Percentiles rank a stretch among this genome's conserved stretches.
Conservation (phyloP, 2,113 vertebrate species). For the Phalacrocorax carbo region DNA sequence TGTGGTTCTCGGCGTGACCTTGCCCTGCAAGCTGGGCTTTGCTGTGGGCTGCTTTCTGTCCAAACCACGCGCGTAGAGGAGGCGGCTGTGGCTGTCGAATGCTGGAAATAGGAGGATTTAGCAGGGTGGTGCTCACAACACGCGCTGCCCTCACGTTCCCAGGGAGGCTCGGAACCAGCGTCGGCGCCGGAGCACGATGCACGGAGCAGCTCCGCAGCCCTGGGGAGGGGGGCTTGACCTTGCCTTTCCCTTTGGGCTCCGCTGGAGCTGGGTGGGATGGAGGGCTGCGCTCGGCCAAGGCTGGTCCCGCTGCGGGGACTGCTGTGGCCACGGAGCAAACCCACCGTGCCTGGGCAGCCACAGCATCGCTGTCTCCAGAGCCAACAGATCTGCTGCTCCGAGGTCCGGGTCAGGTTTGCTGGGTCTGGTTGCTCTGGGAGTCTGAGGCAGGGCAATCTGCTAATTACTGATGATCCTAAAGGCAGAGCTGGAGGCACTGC, state of each 20-base stretch:
- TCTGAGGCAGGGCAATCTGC: fast-evolving
- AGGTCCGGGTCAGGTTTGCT: fast-evolving
- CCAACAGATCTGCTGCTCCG: not conserved
- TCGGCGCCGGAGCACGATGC: fast-evolving
- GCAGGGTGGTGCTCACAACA: not conserved
- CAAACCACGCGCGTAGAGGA: fast-evolving
- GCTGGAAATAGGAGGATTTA: not conserved
- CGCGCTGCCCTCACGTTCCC: fast-evolving
- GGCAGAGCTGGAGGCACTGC: not conserved
- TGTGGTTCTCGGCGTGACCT: not conserved
- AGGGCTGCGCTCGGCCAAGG: not conserved
- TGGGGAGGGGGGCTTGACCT: fast-evolving
- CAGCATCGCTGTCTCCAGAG: not conserved
- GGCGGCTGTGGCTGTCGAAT: not conserved
- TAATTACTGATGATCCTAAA: not conserved
- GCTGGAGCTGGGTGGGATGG: not conserved
- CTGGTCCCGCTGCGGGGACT: not conserved
- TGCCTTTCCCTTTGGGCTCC: not conserved
- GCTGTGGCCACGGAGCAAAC: not conserved
- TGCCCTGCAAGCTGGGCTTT: not conserved
- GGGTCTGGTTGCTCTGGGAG: not conserved
- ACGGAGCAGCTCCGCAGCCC: not conserved
- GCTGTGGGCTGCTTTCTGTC: not conserved
- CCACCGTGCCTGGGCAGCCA: fast-evolving
- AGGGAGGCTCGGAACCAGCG: not conserved